Base-by-base conservation (phyloP, 2,797 vertebrate genomes). In the Corythornis leucogaster region DNA sequence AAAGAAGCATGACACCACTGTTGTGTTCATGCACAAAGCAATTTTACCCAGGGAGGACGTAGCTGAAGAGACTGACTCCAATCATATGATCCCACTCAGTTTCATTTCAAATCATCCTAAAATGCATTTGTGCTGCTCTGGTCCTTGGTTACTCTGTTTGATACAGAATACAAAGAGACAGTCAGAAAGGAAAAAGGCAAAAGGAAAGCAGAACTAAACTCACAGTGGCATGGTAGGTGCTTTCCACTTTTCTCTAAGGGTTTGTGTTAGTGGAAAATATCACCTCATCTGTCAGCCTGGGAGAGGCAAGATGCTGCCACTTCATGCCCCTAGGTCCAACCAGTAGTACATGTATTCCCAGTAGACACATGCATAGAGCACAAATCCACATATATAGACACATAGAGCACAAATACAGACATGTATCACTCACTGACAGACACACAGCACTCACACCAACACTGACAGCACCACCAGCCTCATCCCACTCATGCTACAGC, bases 81-180 rank as follows among this genome's bases (percentile, higher is more conserved):
- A 3, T 64, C 58, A 67, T 85, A 89, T 87, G 85, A 95, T 73
- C 59, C 59, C 2, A 0, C 51, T 95, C 92, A 70, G 78, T 64
- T 90, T 86, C 75, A 71, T 74, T 94, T 94, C 68, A 79, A 51
- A 84, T 91, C 91, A 86, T 75, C 21, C 45, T 77, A 81, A 91
- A 91, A 71, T 75, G 57, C 26, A 30, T 82, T 77, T 91, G 54
- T 68, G 61, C 87, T 91, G 91, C 70, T 43, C 71, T 85, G 55
- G 30, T 68, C 57, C n/a, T 26, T 61, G 68, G 59, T 76, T 90
- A 69, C 42, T 61, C 21, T 6, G 33, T 84, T 84, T 92, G 59
- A 90, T 59, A 66, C 4, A 45, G 55, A 95, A 94, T 64, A 80
- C 45, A 84, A 73, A 77, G n/a, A 86, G 83, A 82, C 57, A 58